Conservation (phyloP, 2,113 vertebrate species). For the Cyphomyrus plagiostoma region DNA sequence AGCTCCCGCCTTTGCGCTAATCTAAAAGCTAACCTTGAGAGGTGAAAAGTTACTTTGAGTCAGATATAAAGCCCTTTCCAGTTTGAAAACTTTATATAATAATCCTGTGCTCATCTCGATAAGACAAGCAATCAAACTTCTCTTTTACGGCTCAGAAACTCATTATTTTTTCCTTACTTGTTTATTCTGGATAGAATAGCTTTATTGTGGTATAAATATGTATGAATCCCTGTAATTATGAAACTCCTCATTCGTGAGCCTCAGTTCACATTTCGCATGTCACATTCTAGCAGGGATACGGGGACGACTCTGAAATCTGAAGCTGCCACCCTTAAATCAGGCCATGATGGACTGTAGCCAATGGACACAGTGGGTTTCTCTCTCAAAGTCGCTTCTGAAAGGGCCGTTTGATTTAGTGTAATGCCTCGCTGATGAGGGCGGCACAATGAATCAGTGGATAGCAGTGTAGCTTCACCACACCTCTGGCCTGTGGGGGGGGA, state of each 20-base stretch:
- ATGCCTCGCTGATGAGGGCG: not conserved
- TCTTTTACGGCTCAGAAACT: constrained; percentile 33
- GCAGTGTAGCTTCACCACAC: not conserved
- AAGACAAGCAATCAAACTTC: constrained; percentile 22
- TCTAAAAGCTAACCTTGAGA: not conserved
- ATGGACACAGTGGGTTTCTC: not conserved
- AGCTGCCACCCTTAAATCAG: not conserved
- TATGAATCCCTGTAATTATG: constrained; percentile 38
- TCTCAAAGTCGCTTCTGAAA: not conserved
- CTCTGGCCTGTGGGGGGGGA: not conserved
- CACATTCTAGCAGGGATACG: not conserved
- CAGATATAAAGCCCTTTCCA: not conserved
- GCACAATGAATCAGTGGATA: not conserved
- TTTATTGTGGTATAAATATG: constrained; percentile 41
- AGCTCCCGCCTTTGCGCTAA: not conserved
- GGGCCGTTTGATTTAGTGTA: not conserved
- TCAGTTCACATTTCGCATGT: not conserved
- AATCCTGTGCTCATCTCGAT: constrained; percentile 35
- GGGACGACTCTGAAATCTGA: not conserved
- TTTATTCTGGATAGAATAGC: constrained; percentile 40
- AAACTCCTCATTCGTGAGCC: constrained; percentile 12
- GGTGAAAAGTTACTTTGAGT: not conserved
- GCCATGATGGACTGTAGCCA: not conserved
- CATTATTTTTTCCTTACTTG: constrained; percentile 38
- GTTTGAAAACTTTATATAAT: constrained; percentile 6